Conservation (phyloP, 2,113 vertebrate genomes). For the Etia nguti region DNA sequence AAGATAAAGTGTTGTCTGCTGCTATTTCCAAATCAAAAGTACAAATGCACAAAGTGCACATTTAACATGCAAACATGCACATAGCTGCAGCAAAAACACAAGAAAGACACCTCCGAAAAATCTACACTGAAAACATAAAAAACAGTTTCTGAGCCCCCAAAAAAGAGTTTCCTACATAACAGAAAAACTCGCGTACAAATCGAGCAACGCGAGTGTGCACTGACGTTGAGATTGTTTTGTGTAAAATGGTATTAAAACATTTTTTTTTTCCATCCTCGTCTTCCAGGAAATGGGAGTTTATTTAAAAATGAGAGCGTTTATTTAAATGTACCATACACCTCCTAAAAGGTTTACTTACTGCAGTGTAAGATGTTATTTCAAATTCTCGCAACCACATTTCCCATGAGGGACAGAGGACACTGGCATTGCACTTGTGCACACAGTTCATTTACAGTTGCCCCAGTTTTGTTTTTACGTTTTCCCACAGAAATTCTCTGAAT, state of each 20-base stretch:
- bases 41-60: not conserved
- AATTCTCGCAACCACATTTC: slow-evolving; percentile 73
- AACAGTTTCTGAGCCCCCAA: not conserved
- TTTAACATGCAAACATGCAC: not conserved
- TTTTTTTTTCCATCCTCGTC: slow-evolving; percentile 20
- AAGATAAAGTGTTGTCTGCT: slow-evolving; percentile 30
- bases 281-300: slow-evolving; percentile 76
- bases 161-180: not conserved
- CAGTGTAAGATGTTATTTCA: slow-evolving; percentile 76
- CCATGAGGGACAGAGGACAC: slow-evolving; percentile 71
- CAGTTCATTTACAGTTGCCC: not conserved
- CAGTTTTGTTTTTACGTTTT: slow-evolving; percentile 21
- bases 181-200: slow-evolving; percentile 13
- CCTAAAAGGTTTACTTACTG: slow-evolving; percentile 76
- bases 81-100: not conserved
- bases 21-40: slow-evolving; percentile 28
- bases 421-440: slow-evolving; percentile 4
- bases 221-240: slow-evolving; percentile 55
- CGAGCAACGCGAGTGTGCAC: slow-evolving; percentile 9
- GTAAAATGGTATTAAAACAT: slow-evolving; percentile 53
- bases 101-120: slow-evolving; percentile 9
- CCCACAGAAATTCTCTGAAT: slow-evolving; percentile 35
- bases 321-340: slow-evolving; percentile 74
- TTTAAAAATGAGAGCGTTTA: slow-evolving; percentile 72
- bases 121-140: not conserved